Percentiles rank a stretch among this genome's conserved stretches.
These are phyloP conservation scores for Halocaridina rubra DNA, from an alignment of 2,888 invertebrate genomes.

Conservation along the genomic window DNA sequence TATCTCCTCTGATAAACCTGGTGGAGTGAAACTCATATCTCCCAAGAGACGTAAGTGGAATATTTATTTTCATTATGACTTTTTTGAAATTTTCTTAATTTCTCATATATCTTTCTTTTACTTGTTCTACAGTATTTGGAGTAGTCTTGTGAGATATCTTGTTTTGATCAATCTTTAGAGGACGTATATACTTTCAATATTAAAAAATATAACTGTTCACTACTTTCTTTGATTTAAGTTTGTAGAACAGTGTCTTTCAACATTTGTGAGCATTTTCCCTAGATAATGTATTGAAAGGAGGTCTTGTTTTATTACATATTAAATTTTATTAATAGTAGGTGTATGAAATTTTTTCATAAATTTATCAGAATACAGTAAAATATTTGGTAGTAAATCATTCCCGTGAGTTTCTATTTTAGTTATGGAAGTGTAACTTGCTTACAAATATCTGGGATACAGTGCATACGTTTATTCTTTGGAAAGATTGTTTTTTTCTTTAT, in stretches of 20 bases:
- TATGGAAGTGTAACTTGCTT: no score
- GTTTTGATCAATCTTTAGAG: background rate
- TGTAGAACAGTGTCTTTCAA: no score
- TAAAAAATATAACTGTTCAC: no score
- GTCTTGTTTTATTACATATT: no score
- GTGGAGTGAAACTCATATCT: conserved; percentile 62
- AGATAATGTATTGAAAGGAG: no score
- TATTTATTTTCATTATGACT: background rate
- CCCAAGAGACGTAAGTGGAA: conserved; percentile 62
- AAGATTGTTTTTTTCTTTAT: background rate
- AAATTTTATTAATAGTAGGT: no score
- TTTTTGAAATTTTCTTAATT: background rate
- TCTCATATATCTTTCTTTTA: background rate
- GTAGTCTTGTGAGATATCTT: background rate
- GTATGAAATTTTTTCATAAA: background rate
- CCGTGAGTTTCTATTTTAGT: no score
- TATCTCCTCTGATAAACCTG: conserved; percentile 49
- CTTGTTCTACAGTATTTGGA: background rate
- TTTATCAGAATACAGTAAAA: no score
- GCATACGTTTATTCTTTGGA: background rate
- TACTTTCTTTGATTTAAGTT: no score
- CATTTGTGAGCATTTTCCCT: no score
- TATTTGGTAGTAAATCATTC: no score
- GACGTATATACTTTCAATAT: no score
- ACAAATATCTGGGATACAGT: background rate